Evolutionary conservation across 2,113 vertebrate genomes (phyloP).

Genomic region (Lampris megalopsis): DNA sequence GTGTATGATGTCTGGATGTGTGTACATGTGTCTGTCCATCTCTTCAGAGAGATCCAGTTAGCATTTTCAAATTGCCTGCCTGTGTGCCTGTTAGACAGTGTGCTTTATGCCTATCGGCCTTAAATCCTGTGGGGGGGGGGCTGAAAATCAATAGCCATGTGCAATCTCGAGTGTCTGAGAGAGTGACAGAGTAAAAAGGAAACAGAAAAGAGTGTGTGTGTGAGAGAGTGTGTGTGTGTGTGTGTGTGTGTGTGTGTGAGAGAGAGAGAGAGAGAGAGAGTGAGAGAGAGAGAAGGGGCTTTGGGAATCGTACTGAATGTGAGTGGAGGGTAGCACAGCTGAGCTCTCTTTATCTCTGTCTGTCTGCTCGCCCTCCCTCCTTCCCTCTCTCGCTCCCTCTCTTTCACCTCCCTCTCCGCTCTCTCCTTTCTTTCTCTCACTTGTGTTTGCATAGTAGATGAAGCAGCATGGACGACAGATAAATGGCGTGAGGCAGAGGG

Average conservation of each 20-base stretch:
- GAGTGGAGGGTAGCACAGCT: constrained; percentile 59
- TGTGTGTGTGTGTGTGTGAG: constrained; percentile 10
- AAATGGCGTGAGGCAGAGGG: not conserved
- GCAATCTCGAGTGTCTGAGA: not conserved
- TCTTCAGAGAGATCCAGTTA: constrained; percentile 8
- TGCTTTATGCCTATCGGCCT: constrained; percentile 9
- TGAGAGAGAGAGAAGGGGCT: constrained; percentile 33
- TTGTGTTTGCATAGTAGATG: constrained; percentile 68
- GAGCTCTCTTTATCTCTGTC: constrained; percentile 61
- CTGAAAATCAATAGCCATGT: constrained; percentile 42
- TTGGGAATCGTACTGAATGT: constrained; percentile 53
- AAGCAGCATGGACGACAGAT: constrained; percentile 39
- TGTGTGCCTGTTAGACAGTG: constrained; percentile 29
- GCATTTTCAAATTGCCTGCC: constrained; percentile 48
- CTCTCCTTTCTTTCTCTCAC: constrained; percentile 26
- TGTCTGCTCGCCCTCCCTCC: constrained; percentile 27
- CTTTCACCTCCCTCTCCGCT: constrained; percentile 19
- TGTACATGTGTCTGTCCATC: constrained; percentile 2
- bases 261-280: constrained; percentile 28
- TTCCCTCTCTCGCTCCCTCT: not conserved
- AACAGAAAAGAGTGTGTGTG: not conserved
- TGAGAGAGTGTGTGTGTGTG: not conserved
- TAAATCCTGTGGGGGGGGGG: constrained; percentile 22
- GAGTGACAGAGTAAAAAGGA: not conserved
- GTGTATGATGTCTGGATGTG: constrained; percentile 32